These are phyloP conservation scores for Aphelinus atriplicis DNA, from an alignment of 1,140 invertebrate genomes.

Conservation along the genomic window DNA sequence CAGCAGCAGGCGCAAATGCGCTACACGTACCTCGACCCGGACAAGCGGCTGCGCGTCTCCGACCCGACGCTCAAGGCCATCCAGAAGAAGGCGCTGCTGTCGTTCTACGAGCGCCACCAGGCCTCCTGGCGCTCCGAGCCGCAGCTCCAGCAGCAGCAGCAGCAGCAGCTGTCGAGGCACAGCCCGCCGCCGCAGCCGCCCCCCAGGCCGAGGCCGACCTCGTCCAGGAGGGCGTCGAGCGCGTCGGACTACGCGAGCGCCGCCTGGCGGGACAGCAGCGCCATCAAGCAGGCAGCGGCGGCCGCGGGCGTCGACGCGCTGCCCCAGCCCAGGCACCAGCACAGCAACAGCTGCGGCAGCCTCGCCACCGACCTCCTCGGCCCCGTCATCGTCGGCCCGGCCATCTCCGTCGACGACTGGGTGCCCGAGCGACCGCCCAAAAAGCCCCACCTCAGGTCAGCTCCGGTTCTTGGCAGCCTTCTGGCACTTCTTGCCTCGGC, in stretches of 20 bases:
- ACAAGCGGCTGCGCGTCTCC: slow-evolving; percentile 78
- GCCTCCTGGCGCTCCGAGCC: slow-evolving; percentile 73
- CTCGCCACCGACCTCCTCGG: slow-evolving; percentile 71
- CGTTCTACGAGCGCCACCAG: slow-evolving; percentile 81
- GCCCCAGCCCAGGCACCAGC: slow-evolving; percentile 64
- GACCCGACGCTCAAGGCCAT: slow-evolving; percentile 86
- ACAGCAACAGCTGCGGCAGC: slow-evolving; percentile 72
- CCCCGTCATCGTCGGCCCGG: slow-evolving; percentile 72
- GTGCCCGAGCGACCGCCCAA: slow-evolving; percentile 79
- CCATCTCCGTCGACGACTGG: slow-evolving; percentile 76
- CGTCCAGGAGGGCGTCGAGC: slow-evolving; percentile 73
- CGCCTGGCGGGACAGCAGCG: slow-evolving; percentile 55
- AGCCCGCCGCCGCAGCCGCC: slow-evolving; percentile 69
- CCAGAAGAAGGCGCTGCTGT: slow-evolving; percentile 86
- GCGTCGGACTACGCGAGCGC: slow-evolving; percentile 74
- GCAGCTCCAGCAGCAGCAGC: slow-evolving; percentile 64
- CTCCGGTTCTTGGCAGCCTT: no score
- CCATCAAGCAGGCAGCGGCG: slow-evolving; percentile 11
- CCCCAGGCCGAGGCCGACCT: slow-evolving; percentile 66
- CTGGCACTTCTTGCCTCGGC: no score
- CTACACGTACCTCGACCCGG: slow-evolving; percentile 79
- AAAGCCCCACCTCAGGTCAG: slow-evolving; percentile 75
- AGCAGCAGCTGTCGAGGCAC: slow-evolving; percentile 39
- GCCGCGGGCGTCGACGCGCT: slow-evolving; percentile 42
- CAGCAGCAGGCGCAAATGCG: slow-evolving; percentile 67